Evolutionary conservation across 2,797 vertebrate species (phyloP), one percentile per base, ranked within the genome.

Genomic region (Premnoplex brunnescens): DNA sequence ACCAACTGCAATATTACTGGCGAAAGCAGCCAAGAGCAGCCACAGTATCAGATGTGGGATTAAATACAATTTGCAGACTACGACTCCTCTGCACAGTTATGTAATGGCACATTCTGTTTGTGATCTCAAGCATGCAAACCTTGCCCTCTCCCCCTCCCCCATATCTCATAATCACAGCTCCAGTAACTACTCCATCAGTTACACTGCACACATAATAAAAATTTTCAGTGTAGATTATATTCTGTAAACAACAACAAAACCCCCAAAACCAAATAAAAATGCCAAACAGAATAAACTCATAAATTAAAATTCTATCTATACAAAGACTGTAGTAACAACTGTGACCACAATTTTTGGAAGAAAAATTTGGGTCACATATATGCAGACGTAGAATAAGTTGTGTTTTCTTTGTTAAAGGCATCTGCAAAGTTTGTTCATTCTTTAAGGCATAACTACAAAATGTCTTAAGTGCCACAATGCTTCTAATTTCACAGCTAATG

Each of bases 91-190:
- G 76, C 30, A 23, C 7, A 3, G 54, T 96, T 94, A 92, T 14
- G 28, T 75, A 97, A 89, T 2, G 41, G 62, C 48, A 58, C 19
- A 59, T 94, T 94, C 73, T 85, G 55, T 76, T 46, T 92, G 89
- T 73, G 83, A 92, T 52, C 32, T 81, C 76, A 3, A 91, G 87
- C 89, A 32, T 62, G 82, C 51, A 96, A 83, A 85, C 51, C 64
- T 85, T 6, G 0, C 18, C 46, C 39, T 63, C 55, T 39, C 14
- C 9, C n/a, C 32, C 80, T 34, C 32, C 36, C 62, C 74, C 27
- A 62, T 58, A 10, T n/a, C 60, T 92, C 55, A 23, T 56, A 48
- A 73, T 67, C 56, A 91, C 44, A 74, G 80, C n/a, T 91, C 60
- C 81, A 92, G 22, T n/a, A 73, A 56, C 63, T 43, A 36, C 24